Base-by-base conservation (phyloP, 2,797 vertebrate species). In the Parauchenoglanis punctatus region DNA sequence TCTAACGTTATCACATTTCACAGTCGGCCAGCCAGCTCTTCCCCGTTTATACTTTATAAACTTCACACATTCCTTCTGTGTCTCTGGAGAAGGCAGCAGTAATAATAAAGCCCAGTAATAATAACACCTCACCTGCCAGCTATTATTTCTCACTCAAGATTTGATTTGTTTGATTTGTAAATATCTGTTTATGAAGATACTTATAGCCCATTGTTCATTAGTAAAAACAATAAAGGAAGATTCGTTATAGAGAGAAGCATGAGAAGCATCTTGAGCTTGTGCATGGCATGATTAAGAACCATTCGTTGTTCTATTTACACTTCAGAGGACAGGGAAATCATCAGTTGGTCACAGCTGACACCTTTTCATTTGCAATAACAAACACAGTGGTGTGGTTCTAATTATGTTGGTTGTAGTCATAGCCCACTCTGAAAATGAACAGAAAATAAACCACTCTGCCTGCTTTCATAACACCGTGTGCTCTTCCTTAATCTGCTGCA, bases 351-450 rank as follows among this genome's bases (percentile, higher is more conserved):
- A 86, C 93, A 91, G 92, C 93, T 84, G 92, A 93, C 93, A 91
- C 91, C 89, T 85, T 87, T 91, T 92, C 92, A 92, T 92, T 94
- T 94, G 91, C 92, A 91, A 94, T 92, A 93, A 93, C 93, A 93
- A 94, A 94, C 94, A 89, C 67, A 89, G 89, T 4, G 91, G 93
- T 94, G 95, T 93, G 93, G 91, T 93, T 93, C 91, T 94, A 93
- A 94, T 95, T 95, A 94, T 91, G 73, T 90, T 25, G 91, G 88
- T 91, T 89, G 89, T 83, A 85, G 91, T 91, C 90, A 63, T 91
- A 87, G 90, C 88, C 92, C 89, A 90, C 93, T 95, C 92, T 93
- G 92, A 94, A 95, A 96, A 95, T 95, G 96, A 96, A 95, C 94
- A 90, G 61, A 92, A 91, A 87, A 86, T 91, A 90, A 92, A 93